Conservation (phyloP, 37 sponge, comb jelly and placozoan species). For the Bolinopsis microptera region DNA sequence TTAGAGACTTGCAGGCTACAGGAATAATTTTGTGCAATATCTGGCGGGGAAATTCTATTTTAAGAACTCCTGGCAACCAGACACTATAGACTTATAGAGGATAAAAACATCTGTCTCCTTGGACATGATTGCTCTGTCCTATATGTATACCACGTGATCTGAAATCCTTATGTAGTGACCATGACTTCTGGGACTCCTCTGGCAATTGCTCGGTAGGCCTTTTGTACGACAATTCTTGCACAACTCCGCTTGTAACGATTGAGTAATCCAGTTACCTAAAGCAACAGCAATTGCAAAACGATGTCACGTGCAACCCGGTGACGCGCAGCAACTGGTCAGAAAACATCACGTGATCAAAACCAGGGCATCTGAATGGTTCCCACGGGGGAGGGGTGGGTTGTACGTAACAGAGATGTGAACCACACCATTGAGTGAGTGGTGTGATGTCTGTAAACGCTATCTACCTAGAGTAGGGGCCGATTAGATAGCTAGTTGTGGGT, state of each 20-base stretch:
- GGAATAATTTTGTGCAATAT: too few species aligned
- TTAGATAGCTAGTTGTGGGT: background rate
- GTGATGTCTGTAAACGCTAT: conserved; percentile 27
- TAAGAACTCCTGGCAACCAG: background rate
- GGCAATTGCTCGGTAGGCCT: background rate
- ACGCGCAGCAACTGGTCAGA: background rate
- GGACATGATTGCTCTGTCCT: too few species aligned
- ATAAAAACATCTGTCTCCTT: too few species aligned
- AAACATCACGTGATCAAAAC: background rate
- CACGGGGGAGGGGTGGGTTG: conserved; percentile 17
- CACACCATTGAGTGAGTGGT: conserved; percentile 62
- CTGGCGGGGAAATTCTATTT: background rate
- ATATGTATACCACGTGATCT: too few species aligned
- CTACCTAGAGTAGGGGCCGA: background rate
- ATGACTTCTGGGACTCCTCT: background rate
- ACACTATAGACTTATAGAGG: too few species aligned
- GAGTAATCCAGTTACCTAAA: background rate
- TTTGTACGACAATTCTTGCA: background rate
- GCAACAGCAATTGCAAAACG: background rate
- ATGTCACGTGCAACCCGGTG: background rate
- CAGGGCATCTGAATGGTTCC: background rate
- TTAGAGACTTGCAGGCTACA: too few species aligned
- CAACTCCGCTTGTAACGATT: background rate
- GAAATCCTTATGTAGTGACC: too few species aligned
- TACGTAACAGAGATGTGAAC: background rate